These are phyloP conservation scores for Exaiptasia diaphana DNA, from an alignment of 64 coral and sea anemone genomes.

Conservation along the genomic window DNA sequence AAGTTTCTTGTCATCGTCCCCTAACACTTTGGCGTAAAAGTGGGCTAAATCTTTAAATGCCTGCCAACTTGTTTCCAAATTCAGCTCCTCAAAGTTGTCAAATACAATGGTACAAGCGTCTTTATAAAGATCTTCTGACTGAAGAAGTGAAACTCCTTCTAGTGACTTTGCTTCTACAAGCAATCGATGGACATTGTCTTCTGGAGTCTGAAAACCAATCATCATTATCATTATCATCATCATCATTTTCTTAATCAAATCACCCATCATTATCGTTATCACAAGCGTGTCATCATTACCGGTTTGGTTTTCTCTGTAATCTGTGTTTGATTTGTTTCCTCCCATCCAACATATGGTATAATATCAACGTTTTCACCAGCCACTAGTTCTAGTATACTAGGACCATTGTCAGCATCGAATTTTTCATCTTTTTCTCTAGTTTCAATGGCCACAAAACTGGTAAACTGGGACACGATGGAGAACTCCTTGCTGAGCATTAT, in stretches of 20 bases:
- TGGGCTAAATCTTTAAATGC: not conserved
- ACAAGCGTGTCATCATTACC: not conserved
- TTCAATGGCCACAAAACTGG: constrained; percentile 94
- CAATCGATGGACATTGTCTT: not conserved
- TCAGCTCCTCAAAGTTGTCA: not conserved
- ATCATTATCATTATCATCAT: not conserved
- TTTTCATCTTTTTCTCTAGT: constrained; percentile 93
- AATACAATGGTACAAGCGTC: not conserved
- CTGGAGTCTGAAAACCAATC: not conserved
- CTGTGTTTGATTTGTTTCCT: not conserved
- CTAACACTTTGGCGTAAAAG: not conserved
- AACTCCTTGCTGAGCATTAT: constrained; percentile 81
- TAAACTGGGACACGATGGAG: constrained; percentile 90
- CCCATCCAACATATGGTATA: constrained; percentile 80
- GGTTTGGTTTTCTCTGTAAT: not conserved
- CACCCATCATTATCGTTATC: no score
- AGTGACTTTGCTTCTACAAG: constrained; percentile 20
- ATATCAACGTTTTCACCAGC: constrained; percentile 68
- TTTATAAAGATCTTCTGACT: constrained; percentile 33
- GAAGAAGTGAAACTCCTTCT: constrained; percentile 22
- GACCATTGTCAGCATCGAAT: constrained; percentile 50
- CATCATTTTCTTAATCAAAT: not conserved
- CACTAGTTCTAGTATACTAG: constrained; percentile 64
- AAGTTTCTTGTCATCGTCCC: no score
- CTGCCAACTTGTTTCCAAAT: no score